These are phyloP conservation scores for Protomyctophum bolini DNA, from an alignment of 2,113 vertebrate species.

Conservation along the genomic window DNA sequence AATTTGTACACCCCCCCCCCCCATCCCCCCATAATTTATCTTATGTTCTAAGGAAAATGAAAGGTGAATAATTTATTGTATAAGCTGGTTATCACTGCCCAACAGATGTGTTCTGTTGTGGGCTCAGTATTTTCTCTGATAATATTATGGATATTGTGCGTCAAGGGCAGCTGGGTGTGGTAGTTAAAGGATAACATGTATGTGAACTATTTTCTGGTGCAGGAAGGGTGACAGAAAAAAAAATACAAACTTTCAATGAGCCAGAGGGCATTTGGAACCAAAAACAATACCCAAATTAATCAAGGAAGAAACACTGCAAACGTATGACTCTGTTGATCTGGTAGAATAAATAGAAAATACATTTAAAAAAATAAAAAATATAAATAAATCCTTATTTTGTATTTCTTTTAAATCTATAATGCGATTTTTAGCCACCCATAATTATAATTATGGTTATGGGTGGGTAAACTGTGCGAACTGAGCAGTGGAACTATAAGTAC, in stretches of 20 bases:
- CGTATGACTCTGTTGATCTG: neutral
- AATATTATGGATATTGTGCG: conserved; percentile 20
- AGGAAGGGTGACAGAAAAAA: conserved; percentile 12
- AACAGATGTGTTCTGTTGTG: conserved; percentile 18
- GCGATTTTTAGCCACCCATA: no score
- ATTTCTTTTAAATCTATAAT: no score
- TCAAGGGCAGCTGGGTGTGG: conserved; percentile 12
- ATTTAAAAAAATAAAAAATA: no score
- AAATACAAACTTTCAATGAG: neutral
- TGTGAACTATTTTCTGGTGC: conserved; percentile 5
- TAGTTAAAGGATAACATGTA: conserved; percentile 6
- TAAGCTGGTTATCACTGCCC: conserved; percentile 26
- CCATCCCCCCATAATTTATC: neutral
- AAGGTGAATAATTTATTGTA: conserved; percentile 8
- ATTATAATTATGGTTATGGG: no score
- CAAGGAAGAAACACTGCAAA: neutral
- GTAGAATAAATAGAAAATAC: neutral
- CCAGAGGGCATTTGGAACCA: neutral
- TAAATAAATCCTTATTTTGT: no score
- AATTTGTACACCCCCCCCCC: no score
- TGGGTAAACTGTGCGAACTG: neutral
- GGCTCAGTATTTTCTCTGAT: conserved; percentile 23
- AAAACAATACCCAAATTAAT: conserved; percentile 11
- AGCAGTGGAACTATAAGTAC: neutral
- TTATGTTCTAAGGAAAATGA: neutral